Percentiles rank a stretch among this genome's conserved stretches.
Evolutionary conservation across 1,140 invertebrate genomes (phyloP).

Genomic region (Sinella curviseta): DNA sequence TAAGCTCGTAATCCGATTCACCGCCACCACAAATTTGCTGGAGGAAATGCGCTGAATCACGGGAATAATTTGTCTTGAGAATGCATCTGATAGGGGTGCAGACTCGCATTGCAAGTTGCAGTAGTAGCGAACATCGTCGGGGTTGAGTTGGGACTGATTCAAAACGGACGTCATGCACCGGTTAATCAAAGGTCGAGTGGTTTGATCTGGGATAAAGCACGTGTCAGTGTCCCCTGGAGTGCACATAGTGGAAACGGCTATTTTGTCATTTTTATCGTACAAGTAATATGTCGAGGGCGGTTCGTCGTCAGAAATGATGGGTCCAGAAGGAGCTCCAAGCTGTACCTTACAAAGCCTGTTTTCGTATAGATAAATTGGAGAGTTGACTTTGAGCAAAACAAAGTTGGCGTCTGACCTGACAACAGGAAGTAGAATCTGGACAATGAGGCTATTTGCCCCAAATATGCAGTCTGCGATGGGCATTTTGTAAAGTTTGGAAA

Average conservation of each 20-base stretch:
- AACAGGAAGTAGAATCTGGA: slow-evolving; percentile 37
- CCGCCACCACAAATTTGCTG: slow-evolving; percentile 31
- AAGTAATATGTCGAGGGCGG: slow-evolving; percentile 13
- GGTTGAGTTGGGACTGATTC: neutral
- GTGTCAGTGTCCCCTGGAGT: slow-evolving; percentile 3
- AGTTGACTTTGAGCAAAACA: slow-evolving; percentile 12
- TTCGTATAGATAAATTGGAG: slow-evolving; percentile 36
- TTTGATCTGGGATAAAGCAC: slow-evolving; percentile 29
- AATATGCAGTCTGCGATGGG: slow-evolving; percentile 40
- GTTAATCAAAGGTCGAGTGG: slow-evolving; percentile 25
- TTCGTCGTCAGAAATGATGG: neutral
- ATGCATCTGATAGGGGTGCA: neutral
- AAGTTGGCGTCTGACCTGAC: neutral
- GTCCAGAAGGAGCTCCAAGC: too few relatives aligned
- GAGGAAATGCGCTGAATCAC: slow-evolving; percentile 28
- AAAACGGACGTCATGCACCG: slow-evolving; percentile 31
- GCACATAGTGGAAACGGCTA: neutral
- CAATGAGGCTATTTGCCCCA: slow-evolving; percentile 7
- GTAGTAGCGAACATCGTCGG: neutral
- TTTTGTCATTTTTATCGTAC: neutral
- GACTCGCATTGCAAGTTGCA: slow-evolving; percentile 29
- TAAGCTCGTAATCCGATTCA: slow-evolving; percentile 33
- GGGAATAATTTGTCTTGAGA: slow-evolving; percentile 8
- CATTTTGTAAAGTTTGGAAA: slow-evolving; percentile 36
- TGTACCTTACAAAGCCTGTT: slow-evolving; percentile 7